Evolutionary conservation across 2,797 vertebrate genomes (phyloP).

Genomic region (Argentina silus): DNA sequence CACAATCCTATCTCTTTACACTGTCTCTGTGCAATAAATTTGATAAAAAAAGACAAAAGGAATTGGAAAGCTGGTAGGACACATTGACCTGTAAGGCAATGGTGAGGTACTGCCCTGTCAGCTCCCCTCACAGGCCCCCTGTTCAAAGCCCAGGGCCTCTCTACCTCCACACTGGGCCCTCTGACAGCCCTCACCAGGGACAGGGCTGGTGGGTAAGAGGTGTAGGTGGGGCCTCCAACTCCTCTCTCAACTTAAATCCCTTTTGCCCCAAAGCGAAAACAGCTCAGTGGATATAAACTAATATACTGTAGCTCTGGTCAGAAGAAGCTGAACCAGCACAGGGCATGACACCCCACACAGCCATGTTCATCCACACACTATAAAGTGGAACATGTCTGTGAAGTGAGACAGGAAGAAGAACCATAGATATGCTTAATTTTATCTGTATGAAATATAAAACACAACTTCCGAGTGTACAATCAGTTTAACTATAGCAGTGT

Average conservation of each 20-base stretch:
- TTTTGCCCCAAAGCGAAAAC: not conserved
- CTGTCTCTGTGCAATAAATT: too few relatives aligned
- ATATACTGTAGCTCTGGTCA: too few relatives aligned
- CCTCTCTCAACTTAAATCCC: not conserved
- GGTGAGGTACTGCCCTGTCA: too few relatives aligned
- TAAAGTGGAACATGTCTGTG: not conserved
- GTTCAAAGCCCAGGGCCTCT: not conserved
- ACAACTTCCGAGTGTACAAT: not conserved
- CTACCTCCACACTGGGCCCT: not conserved
- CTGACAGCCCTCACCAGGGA: not conserved
- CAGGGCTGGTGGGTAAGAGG: too few relatives aligned
- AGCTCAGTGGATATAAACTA: not conserved
- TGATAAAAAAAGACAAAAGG: too few relatives aligned
- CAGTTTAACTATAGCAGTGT: not conserved
- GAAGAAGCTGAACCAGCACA: not conserved
- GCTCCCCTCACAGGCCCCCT: not conserved
- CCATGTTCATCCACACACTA: not conserved
- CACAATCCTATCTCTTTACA: too few relatives aligned
- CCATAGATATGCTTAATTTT: not conserved
- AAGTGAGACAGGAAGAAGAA: not conserved
- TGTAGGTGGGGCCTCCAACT: too few relatives aligned
- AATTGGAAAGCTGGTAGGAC: too few relatives aligned
- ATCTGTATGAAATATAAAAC: not conserved
- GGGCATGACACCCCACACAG: not conserved
- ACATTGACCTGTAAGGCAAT: too few relatives aligned